Evolutionary conservation across 2,888 invertebrate genomes (phyloP).

Genomic region (Prosapia bicincta): DNA sequence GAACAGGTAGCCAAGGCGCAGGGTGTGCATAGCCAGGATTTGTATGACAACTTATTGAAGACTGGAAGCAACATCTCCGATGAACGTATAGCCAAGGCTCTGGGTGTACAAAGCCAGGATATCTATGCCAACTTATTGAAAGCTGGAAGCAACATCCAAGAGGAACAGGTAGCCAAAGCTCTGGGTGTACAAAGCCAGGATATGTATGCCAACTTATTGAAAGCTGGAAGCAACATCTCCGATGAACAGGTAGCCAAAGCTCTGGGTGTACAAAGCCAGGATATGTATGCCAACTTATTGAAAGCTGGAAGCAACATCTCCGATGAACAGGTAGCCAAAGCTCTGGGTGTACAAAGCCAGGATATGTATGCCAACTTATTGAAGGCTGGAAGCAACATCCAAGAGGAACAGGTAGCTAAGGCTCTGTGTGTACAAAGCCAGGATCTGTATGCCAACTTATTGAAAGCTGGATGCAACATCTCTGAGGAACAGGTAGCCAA

Average conservation of each 20-base stretch:
- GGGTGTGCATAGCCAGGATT: background rate
- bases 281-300: background rate
- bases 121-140: background rate
- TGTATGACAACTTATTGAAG: too few species aligned
- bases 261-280: background rate
- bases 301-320: background rate
- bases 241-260: background rate
- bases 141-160: background rate
- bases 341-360: background rate
- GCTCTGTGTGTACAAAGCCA: background rate
- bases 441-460: background rate
- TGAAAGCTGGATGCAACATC: background rate
- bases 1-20: background rate
- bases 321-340: background rate
- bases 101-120: background rate
- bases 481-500: background rate
- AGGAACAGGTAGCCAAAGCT: background rate
- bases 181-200: background rate
- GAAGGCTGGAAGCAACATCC: background rate
- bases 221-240: background rate
- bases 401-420: too few species aligned
- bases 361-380: background rate
- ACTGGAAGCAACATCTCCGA: background rate
- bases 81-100: too few species aligned
- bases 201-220: background rate